A percentile compares a stretch with the other conserved stretches of the same genome.
phyloP scores from a whole-genome alignment of 2,113 vertebrate genomes.

The Trinectes maculatus region DNA sequence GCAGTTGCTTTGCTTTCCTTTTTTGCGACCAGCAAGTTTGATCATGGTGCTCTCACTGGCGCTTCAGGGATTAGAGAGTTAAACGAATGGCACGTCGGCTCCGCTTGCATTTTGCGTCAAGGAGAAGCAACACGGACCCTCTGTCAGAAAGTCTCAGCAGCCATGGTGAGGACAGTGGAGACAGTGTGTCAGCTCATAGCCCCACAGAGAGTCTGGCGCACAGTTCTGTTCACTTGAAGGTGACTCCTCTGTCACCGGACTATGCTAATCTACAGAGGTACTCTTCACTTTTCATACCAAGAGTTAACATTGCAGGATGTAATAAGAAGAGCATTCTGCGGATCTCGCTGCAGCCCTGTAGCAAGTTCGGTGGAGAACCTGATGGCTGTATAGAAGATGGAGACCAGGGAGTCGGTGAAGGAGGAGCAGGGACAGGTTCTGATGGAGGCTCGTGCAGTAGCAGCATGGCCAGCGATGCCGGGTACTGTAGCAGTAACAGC shows the following conservation, averaged over 20 bases:
- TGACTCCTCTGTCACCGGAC: constrained; percentile 84
- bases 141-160: constrained; percentile 85
- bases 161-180: constrained; percentile 81
- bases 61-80: constrained; percentile 85
- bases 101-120: constrained; percentile 92
- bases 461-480: constrained; percentile 80
- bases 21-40: constrained; percentile 64
- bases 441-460: constrained; percentile 86
- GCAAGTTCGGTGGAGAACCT: constrained; percentile 67
- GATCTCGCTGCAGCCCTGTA: constrained; percentile 89
- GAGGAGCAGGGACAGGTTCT: constrained; percentile 67
- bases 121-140: constrained; percentile 93
- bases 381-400: constrained; percentile 67
- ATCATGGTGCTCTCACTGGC: constrained; percentile 75
- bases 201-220: constrained; percentile 76
- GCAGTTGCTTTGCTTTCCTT: constrained; percentile 82
- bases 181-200: constrained; percentile 70
- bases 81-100: constrained; percentile 91
- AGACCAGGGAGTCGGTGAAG: constrained; percentile 60
- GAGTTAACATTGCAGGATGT: constrained; percentile 73
- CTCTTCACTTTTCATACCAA: constrained; percentile 81
- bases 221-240: constrained; percentile 84
- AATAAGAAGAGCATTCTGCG: constrained; percentile 89
- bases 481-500: constrained; percentile 82
- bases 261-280: constrained; percentile 75